Percentiles rank a stretch among this genome's conserved stretches.
These are phyloP conservation scores for Danaus plexippus DNA, from an alignment of 1,140 invertebrate genomes.

Conservation along the genomic window DNA sequence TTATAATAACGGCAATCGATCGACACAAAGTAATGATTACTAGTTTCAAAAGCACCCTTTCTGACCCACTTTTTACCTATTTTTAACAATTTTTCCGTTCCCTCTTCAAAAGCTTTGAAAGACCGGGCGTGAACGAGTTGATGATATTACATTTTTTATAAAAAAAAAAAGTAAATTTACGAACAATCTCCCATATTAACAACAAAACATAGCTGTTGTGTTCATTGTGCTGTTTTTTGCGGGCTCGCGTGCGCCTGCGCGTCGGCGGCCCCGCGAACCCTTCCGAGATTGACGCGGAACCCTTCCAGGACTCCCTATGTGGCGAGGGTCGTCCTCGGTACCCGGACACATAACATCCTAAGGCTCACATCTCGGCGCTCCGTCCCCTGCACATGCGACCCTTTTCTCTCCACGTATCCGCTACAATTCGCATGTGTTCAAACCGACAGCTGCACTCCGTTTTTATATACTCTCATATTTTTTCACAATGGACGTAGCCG, in stretches of 20 bases:
- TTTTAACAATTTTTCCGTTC: slow-evolving; percentile 65
- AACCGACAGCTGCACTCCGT: slow-evolving; percentile 63
- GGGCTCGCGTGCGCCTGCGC: slow-evolving; percentile 68
- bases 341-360: slow-evolving; percentile 18
- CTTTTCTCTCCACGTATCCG: slow-evolving; percentile 31
- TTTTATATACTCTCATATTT: slow-evolving; percentile 69
- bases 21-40: slow-evolving; percentile 64
- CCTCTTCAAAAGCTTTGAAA: slow-evolving; percentile 68
- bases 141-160: slow-evolving; percentile 70
- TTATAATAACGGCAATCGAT: slow-evolving; percentile 68
- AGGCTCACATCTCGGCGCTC: slow-evolving; percentile 22
- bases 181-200: slow-evolving; percentile 69
- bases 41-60: slow-evolving; percentile 68
- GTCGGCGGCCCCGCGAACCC: slow-evolving; percentile 65
- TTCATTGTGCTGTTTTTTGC: slow-evolving; percentile 65
- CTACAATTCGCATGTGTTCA: slow-evolving; percentile 69
- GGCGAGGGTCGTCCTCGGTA: slow-evolving; percentile 38
- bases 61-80: slow-evolving; percentile 69
- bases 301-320: slow-evolving; percentile 53
- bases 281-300: slow-evolving; percentile 59
- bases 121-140: slow-evolving; percentile 71
- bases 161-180: slow-evolving; percentile 61
- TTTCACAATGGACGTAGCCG: slow-evolving; percentile 60
- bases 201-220: slow-evolving; percentile 65
- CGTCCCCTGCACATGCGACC: slow-evolving; percentile 29